Percentiles rank a stretch among this genome's conserved stretches.
Conservation (phyloP, 2,888 invertebrate genomes). For the Eilema griseolum region DNA sequence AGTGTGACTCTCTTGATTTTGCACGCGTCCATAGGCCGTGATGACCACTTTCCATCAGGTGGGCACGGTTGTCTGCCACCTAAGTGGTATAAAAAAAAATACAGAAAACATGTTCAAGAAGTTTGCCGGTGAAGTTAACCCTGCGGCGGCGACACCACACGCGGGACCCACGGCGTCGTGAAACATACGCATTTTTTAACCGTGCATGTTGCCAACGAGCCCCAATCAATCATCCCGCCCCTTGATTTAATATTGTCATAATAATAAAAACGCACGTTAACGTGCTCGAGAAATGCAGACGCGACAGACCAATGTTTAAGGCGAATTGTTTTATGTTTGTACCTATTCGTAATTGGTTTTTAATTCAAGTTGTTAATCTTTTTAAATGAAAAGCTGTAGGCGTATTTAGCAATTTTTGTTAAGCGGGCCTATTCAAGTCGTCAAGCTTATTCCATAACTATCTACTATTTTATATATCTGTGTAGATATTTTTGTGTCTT, state of each 20-base stretch:
- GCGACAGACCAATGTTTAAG: constrained; percentile 19
- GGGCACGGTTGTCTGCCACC: no score
- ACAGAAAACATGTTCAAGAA: no score
- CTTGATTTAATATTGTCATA: constrained; percentile 83
- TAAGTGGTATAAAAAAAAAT: no score
- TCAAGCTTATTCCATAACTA: no score
- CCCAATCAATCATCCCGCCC: constrained; percentile 79
- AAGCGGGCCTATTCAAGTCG: no score
- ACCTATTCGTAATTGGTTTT: neutral
- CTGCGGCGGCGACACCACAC: constrained; percentile 18
- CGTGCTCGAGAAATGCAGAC: constrained; percentile 46
- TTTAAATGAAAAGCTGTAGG: neutral
- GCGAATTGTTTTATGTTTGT: constrained; percentile 4
- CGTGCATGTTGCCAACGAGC: constrained; percentile 61
- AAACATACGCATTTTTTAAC: constrained; percentile 46
- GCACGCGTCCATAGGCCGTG: no score
- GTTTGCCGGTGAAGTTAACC: constrained; percentile 14
- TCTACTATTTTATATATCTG: no score
- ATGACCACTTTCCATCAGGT: no score
- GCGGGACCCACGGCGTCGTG: constrained; percentile 35
- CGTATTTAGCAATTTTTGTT: neutral
- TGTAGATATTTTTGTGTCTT: no score
- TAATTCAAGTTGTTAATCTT: neutral
- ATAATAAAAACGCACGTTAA: constrained; percentile 79
- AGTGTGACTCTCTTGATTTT: no score